Base-by-base conservation (phyloP, 2,888 invertebrate genomes). In the Bembecia ichneumoniformis region DNA sequence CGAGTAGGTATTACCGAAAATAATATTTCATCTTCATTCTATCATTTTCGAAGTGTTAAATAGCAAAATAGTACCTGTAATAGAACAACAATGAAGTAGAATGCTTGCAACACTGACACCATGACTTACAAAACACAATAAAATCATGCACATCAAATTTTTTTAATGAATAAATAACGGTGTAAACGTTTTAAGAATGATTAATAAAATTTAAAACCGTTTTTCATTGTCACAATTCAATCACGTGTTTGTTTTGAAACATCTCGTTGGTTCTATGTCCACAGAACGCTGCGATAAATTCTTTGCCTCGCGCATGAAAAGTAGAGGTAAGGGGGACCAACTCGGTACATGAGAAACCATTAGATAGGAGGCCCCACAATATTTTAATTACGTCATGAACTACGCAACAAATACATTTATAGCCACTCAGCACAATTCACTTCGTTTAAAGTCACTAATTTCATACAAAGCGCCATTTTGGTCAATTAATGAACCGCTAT, bases 31-130 rank as follows among this genome's bases (percentile, higher is more conserved):
- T 40, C 2, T 3, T 58, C 66, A 68, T 69, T 59, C 61, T 58
- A 57, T 64, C 60, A 62, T 63, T 59, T 65, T 63, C 58, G 60
- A 66, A 66, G 70, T 77, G 73, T 76, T 73, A 66, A 44, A 66
- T 68, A 69, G 71, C 64, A 65, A 72, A 66, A 34, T 47, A 47
- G 44, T 51, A 51, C 71, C 71, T 71, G 78, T 77, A 69, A 62
- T 70, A 72, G 77, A 67, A 66, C 68, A 17, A 40, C 56, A 60
- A 64, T 28, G 52, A 44, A 43, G 74, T 82, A 82, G 82, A 60
- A 72, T 67, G 79, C 84, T 84, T 84, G 81, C 78, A 72, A 83
- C 81, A 82, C 82, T 72, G 56, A 79, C 75, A 78, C 75, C 56
- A 58, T 9, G 7, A 28, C 28, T 28, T 28, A 28, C 28, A 2